Percentiles rank a stretch among this genome's conserved stretches.
phyloP scores from a whole-genome alignment of 2,797 vertebrate species.

The Takifugu ocellatus region DNA sequence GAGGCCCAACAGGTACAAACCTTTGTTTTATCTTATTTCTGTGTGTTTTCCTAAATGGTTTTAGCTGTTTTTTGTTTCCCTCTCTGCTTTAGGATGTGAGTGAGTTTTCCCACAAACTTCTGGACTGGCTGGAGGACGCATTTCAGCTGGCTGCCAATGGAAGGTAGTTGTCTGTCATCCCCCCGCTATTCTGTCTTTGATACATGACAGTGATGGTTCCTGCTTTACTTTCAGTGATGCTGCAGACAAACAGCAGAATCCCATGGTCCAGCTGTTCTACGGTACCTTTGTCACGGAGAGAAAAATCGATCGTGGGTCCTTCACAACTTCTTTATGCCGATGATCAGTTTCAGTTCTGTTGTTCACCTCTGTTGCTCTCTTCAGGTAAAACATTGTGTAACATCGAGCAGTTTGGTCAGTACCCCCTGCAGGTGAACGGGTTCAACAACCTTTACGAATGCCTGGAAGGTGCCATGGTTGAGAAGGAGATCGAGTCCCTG shows the following conservation, averaged over 20 bases:
- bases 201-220: background rate
- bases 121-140: constrained; percentile 96
- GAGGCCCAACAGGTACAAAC: constrained; percentile 91
- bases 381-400: constrained; percentile 87
- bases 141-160: constrained; percentile 88
- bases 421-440: constrained; percentile 96
- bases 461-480: constrained; percentile 94
- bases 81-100: constrained; percentile 87
- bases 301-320: constrained; percentile 82
- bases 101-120: constrained; percentile 96
- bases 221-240: constrained; percentile 66
- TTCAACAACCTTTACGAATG: constrained; percentile 92
- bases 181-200: background rate
- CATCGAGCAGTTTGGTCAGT: constrained; percentile 96
- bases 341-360: too few relatives aligned
- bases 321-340: background rate
- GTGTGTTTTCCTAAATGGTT: too few relatives aligned
- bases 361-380: constrained; percentile 13
- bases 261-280: constrained; percentile 98
- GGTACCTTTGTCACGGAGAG: constrained; percentile 93
- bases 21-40: too few relatives aligned
- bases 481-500: constrained; percentile 84
- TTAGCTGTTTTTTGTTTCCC: background rate
- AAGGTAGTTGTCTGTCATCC: constrained; percentile 74
- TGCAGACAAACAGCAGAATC: constrained; percentile 87